These are phyloP conservation scores for Leptoteleia sp. DNA, from an alignment of 1,140 invertebrate genomes.

Conservation along the genomic window DNA sequence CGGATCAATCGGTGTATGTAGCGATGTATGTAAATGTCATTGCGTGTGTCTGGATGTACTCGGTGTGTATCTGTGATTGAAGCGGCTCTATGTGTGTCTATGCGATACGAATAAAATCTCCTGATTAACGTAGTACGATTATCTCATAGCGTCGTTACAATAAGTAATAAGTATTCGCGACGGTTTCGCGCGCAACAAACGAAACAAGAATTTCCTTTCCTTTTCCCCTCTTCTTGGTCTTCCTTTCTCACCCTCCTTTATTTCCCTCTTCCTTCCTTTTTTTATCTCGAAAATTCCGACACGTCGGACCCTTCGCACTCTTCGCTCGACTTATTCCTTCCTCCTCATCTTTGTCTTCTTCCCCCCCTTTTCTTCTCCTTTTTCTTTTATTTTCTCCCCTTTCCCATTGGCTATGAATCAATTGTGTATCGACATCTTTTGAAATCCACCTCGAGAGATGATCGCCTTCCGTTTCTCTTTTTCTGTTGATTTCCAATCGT, in stretches of 20 bases:
- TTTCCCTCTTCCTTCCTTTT: background rate
- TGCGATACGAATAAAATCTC: constrained; percentile 70
- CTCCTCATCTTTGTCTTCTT: background rate
- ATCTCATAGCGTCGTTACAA: constrained; percentile 74
- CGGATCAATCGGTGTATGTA: constrained; percentile 9
- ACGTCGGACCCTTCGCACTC: background rate
- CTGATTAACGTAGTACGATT: constrained; percentile 73
- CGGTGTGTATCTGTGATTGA: constrained; percentile 37
- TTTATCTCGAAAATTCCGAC: background rate
- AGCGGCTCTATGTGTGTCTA: constrained; percentile 66
- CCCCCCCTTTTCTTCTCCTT: no score
- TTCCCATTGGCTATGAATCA: constrained; percentile 38
- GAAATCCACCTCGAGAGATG: constrained; percentile 24
- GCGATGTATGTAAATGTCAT: constrained; percentile 21
- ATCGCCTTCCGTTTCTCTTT: constrained; percentile 42
- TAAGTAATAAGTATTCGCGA: constrained; percentile 75
- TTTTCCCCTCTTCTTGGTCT: constrained; percentile 30
- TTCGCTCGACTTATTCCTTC: no score
- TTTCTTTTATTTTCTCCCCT: no score
- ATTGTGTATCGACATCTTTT: constrained; percentile 18
- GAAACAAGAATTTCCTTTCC: constrained; percentile 60
- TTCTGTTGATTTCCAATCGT: constrained; percentile 13
- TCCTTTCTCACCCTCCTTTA: no score
- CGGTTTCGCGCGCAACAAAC: constrained; percentile 70
- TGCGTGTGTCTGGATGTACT: constrained; percentile 28